Evolutionary conservation across 2,113 vertebrate genomes (phyloP), one percentile per base, ranked within the genome.

Genomic region (Cromileptes altivelis): DNA sequence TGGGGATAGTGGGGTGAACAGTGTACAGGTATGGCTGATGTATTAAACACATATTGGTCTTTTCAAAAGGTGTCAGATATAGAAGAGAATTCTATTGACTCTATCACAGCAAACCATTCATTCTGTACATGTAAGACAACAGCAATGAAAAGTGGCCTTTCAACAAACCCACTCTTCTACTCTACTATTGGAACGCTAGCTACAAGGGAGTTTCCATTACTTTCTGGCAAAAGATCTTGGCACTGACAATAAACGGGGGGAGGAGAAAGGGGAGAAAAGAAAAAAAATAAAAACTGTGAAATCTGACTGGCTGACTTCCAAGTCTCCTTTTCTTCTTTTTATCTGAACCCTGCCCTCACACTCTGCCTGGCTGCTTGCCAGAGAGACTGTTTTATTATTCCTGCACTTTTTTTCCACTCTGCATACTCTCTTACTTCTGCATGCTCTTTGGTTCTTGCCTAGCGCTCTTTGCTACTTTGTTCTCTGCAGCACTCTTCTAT

Each of bases 141-240:
- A 37, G 58, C 80, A 82, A 88, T 84, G 71, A 87, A 62, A 83
- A 84, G 58, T 70, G 73, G 71, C 56, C 58, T 84, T 89, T 89
- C 77, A 80, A 72, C 58, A 87, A 67, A 85, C 75, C 23, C 27
- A 47, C 79, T 85, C 71, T 57, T 85, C 84, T 80, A 56, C 49
- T 75, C 57, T 25, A 47, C 83, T 71, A 70, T 45, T 84, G 86
- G 64, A 89, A 83, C 69, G 2, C 62, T 60, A 64, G 81, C 85
- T 92, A 86, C 87, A 85, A 75, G 86, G 87, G 90, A 93, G 89
- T 92, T 93, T 94, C 92, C 91, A 91, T 94, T 95, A 92, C 91
- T 91, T 91, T 90, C 83, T 92, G 92, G 90, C 88, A 88, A 91
- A 92, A 87, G 85, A 91, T 94, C 88, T 90, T 92, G 91, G 91